These are phyloP conservation scores for Moxostoma hubbsi DNA, from an alignment of 2,797 vertebrate species.

Conservation along the genomic window DNA sequence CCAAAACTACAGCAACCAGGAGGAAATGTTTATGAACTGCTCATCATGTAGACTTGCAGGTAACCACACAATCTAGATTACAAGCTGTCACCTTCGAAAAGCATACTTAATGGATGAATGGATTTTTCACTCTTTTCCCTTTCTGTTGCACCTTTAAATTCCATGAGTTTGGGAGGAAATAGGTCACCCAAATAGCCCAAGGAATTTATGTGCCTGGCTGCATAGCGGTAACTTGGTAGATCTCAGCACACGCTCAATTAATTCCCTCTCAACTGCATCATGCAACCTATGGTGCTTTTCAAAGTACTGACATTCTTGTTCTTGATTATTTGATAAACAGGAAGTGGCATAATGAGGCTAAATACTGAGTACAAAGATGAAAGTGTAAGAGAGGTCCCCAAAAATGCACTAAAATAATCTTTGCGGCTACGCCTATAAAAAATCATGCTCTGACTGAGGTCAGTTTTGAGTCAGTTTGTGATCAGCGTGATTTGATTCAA, in stretches of 20 bases:
- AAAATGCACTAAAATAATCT: constrained; percentile 16
- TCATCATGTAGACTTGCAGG: neutral
- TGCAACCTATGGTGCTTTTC: constrained; percentile 4
- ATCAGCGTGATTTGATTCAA: constrained; percentile 5
- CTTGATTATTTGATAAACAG: constrained; percentile 59
- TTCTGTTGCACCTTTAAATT: constrained; percentile 56
- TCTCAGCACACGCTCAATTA: constrained; percentile 19
- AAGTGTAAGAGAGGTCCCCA: constrained; percentile 46
- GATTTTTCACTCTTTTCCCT: constrained; percentile 34
- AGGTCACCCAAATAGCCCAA: constrained; percentile 75
- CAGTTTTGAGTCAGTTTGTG: neutral
- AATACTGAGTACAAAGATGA: constrained; percentile 58
- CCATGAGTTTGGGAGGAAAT: constrained; percentile 67
- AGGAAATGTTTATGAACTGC: neutral
- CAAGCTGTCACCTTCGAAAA: constrained; percentile 18
- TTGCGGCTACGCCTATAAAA: constrained; percentile 20
- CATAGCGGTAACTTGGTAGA: constrained; percentile 62
- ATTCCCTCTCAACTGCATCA: constrained; percentile 3
- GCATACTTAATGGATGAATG: constrained; percentile 2
- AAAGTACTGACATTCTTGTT: constrained; percentile 19
- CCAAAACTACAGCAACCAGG: no score
- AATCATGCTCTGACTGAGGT: neutral
- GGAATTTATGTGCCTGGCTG: constrained; percentile 63
- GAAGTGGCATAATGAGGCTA: constrained; percentile 54
- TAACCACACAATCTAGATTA: neutral